A percentile compares a stretch with the other conserved stretches of the same genome.
Evolutionary conservation across 30 jellyfish, hydroid and myxozoan genomes (phyloP).

Genomic region (Aurelia sp.): DNA sequence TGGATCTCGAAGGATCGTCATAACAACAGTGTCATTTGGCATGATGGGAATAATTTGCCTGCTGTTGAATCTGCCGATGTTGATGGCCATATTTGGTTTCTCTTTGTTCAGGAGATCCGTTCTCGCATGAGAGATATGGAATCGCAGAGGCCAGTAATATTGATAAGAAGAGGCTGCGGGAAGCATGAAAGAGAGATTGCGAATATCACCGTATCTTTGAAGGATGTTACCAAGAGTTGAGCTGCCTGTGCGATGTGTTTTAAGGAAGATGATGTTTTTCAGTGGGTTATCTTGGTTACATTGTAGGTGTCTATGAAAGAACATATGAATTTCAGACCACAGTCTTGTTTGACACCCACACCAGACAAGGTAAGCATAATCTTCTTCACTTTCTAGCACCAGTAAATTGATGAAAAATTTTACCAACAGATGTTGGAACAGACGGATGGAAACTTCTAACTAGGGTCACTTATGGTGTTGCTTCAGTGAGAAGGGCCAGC

Average conservation of each 20-base stretch:
- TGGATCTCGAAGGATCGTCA: slow-evolving; percentile 88
- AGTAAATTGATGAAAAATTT: too few species aligned
- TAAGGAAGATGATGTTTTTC: slow-evolving; percentile 62
- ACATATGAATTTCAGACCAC: background rate
- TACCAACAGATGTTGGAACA: too few species aligned
- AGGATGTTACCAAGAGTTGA: slow-evolving; percentile 85
- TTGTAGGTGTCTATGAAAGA: slow-evolving; percentile 57
- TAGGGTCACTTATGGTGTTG: too few species aligned
- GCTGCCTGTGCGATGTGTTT: slow-evolving; percentile 98
- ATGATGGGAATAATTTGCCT: slow-evolving; percentile 72
- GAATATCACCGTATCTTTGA: slow-evolving; percentile 82
- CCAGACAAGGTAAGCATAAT: background rate
- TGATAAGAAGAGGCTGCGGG: slow-evolving; percentile 87
- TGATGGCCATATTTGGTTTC: slow-evolving; percentile 81
- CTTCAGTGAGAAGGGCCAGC: too few species aligned
- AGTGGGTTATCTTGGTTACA: slow-evolving; percentile 66
- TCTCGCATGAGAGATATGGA: slow-evolving; percentile 86
- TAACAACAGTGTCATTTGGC: slow-evolving; percentile 68
- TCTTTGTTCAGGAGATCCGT: slow-evolving; percentile 79
- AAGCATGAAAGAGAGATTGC: slow-evolving; percentile 67
- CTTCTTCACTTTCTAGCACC: background rate
- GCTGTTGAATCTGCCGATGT: slow-evolving; percentile 77
- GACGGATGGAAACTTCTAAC: too few species aligned
- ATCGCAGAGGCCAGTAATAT: slow-evolving; percentile 96
- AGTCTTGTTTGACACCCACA: too few species aligned